These are phyloP conservation scores for Oligia latruncula DNA, from an alignment of 2,888 invertebrate genomes.

Conservation along the genomic window DNA sequence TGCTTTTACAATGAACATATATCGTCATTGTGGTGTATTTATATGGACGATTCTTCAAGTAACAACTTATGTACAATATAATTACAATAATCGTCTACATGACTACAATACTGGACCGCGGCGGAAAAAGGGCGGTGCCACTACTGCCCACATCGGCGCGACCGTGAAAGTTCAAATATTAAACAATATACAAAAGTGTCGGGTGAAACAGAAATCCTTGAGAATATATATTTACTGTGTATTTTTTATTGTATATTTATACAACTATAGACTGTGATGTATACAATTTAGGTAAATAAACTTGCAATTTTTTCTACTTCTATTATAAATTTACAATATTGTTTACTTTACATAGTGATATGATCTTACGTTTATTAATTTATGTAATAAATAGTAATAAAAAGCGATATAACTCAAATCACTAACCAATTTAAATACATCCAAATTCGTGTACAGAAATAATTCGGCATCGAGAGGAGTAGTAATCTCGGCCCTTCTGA, in stretches of 20 bases:
- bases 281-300: conserved; percentile 68
- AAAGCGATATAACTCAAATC: conserved; percentile 71
- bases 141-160: conserved; percentile 9
- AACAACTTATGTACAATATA: conserved; percentile 88
- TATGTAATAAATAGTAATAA: conserved; percentile 70
- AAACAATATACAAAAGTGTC: conserved; percentile 55
- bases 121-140: conserved; percentile 1
- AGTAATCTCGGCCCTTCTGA: conserved; percentile 65
- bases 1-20: conserved; percentile 78
- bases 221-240: conserved; percentile 48
- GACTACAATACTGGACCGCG: conserved; percentile 63
- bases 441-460: conserved; percentile 68
- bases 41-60: conserved; percentile 82
- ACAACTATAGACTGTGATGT: conserved; percentile 75
- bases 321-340: conserved; percentile 73
- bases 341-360: conserved; percentile 76
- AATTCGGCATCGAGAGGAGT: conserved; percentile 81
- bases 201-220: conserved; percentile 54
- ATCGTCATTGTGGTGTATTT: conserved; percentile 62
- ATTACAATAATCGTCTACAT: conserved; percentile 79
- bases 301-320: conserved; percentile 70
- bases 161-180: conserved; percentile 46
- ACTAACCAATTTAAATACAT: conserved; percentile 72
- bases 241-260: conserved; percentile 54
- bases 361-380: conserved; percentile 73